phyloP scores from a whole-genome alignment of 2,113 vertebrate genomes.

The Symphodus melops region DNA sequence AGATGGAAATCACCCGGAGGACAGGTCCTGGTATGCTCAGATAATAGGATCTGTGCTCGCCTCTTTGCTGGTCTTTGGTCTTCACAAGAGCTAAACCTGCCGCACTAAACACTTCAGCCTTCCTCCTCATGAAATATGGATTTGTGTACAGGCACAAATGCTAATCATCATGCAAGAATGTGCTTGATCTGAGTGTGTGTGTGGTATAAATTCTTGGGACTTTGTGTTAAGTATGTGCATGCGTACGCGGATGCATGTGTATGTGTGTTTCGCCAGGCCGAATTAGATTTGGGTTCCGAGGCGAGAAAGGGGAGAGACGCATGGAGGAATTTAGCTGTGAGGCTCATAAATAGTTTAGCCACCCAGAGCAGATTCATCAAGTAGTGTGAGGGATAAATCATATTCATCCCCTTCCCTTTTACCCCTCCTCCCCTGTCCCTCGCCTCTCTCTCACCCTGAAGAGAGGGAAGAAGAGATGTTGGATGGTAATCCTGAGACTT shows the following conservation, averaged over 20 bases:
- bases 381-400: conserved; percentile 84
- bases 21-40: conserved; percentile 48
- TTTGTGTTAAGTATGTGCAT: conserved; percentile 57
- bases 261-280: conserved; percentile 62
- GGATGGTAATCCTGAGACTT: conserved; percentile 67
- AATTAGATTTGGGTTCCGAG: conserved; percentile 84
- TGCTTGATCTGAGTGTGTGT: conserved; percentile 1
- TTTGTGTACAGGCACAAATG: conserved; percentile 80
- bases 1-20: conserved; percentile 64
- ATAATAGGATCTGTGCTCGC: conserved; percentile 57
- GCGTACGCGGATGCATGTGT: conserved; percentile 29
- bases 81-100: conserved; percentile 74
- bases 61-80: conserved; percentile 62
- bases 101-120: conserved; percentile 75
- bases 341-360: conserved; percentile 89
- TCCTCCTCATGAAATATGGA: conserved; percentile 83
- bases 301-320: conserved; percentile 78
- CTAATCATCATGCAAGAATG: conserved; percentile 68
- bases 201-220: conserved; percentile 45
- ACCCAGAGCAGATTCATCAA: conserved; percentile 87
- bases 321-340: conserved; percentile 84
- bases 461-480: conserved; percentile 73
- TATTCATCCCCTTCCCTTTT: conserved; percentile 67
- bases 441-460: conserved; percentile 56
- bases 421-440: conserved; percentile 45